phyloP scores from a whole-genome alignment of 2,113 vertebrate species.

The Cochlearius cochlearius region DNA sequence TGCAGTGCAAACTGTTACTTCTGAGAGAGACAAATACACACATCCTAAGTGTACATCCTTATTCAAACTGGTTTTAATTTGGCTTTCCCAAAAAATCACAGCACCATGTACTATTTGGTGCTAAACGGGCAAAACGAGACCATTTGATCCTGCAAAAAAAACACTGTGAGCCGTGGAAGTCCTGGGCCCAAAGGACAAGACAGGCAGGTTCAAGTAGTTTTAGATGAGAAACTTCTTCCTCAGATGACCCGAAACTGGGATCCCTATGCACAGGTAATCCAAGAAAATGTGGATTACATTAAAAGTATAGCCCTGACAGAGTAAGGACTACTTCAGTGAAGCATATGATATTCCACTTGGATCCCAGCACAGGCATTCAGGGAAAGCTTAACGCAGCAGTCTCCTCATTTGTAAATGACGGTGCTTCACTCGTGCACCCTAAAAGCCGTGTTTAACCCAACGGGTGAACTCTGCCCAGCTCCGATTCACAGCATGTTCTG shows the following conservation, averaged over 20 bases:
- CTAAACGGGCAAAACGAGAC: not conserved
- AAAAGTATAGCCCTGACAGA: not conserved
- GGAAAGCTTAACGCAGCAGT: not conserved
- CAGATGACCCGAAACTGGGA: not conserved
- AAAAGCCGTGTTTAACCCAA: not conserved
- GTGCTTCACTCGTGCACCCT: not conserved
- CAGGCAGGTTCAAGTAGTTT: not conserved
- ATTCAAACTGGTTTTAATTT: not conserved
- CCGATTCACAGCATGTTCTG: not conserved
- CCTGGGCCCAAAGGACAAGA: not conserved
- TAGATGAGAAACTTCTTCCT: not conserved
- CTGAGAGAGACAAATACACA: not conserved
- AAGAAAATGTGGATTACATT: not conserved
- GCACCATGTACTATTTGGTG: not conserved
- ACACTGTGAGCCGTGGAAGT: not conserved
- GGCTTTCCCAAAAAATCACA: not conserved
- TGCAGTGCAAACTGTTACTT: not conserved
- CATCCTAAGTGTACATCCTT: not conserved
- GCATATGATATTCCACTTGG: not conserved
- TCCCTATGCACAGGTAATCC: not conserved
- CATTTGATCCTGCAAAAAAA: not conserved
- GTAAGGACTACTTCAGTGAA: not conserved
- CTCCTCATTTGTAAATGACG: not conserved
- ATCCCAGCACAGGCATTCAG: not conserved
- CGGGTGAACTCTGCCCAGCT: not conserved